Percentiles rank a stretch among this genome's conserved stretches.
phyloP scores from a whole-genome alignment of 2,888 invertebrate genomes.

The Aphodius granarius region DNA sequence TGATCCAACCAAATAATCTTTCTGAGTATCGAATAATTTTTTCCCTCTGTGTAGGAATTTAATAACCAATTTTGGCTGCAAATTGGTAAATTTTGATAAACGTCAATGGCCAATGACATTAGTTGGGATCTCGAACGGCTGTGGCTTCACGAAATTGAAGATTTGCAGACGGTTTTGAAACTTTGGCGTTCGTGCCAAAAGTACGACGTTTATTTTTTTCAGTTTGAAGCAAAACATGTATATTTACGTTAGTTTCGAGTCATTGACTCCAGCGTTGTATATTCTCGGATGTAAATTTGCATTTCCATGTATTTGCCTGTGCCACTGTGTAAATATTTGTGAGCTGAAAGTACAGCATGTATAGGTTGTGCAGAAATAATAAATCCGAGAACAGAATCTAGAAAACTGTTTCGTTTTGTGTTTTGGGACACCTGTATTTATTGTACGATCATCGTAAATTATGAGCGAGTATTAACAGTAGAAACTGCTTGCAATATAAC shows the following conservation, averaged over 20 bases:
- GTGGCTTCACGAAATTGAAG: too few species aligned
- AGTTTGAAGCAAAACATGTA: neutral
- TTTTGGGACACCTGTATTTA: neutral
- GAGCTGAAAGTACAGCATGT: neutral
- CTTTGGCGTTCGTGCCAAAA: neutral
- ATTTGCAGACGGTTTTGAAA: too few species aligned
- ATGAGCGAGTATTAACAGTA: neutral
- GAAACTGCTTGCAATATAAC: neutral
- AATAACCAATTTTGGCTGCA: too few species aligned
- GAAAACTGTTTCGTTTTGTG: neutral
- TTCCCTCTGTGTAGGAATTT: too few species aligned
- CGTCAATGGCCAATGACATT: too few species aligned
- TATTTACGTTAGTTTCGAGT: neutral
- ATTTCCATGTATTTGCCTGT: neutral
- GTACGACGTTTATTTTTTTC: neutral
- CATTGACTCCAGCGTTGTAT: neutral
- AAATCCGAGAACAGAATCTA: too few species aligned
- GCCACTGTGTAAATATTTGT: neutral
- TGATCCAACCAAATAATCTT: too few species aligned
- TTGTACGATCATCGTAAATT: neutral
- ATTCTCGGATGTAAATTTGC: neutral
- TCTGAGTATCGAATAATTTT: too few species aligned
- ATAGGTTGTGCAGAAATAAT: neutral
- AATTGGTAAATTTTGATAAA: too few species aligned
- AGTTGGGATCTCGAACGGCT: too few species aligned